A percentile compares a stretch with the other conserved stretches of the same genome.
Conservation (phyloP, 2,888 invertebrate species). For the Strigamia maritima region DNA sequence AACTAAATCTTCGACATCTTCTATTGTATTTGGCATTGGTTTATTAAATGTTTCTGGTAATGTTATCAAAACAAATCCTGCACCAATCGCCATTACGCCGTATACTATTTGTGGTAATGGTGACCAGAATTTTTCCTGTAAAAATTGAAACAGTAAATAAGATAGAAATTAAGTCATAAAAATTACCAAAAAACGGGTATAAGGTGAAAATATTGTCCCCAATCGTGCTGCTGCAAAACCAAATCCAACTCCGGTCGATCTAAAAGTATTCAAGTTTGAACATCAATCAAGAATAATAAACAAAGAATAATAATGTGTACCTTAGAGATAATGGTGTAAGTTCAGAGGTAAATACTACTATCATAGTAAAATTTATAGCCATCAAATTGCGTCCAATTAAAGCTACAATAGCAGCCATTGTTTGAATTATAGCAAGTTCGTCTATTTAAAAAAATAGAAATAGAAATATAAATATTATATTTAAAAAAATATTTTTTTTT, state of each 20-base stretch:
- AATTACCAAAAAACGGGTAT: not conserved
- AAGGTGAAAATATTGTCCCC: slow-evolving; percentile 31
- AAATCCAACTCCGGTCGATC: slow-evolving; percentile 37
- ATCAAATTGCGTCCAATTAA: slow-evolving; percentile 34
- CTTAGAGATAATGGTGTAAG: slow-evolving; percentile 1
- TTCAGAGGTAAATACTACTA: slow-evolving; percentile 21
- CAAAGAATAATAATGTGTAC: not conserved
- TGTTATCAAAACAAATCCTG: not conserved
- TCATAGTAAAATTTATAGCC: slow-evolving; percentile 35
- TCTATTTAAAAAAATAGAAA: not conserved
- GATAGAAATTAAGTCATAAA: not conserved
- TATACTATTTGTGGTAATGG: slow-evolving; percentile 12
- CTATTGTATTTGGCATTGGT: slow-evolving; percentile 38
- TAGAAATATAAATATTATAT: no score
- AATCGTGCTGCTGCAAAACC: slow-evolving; percentile 35
- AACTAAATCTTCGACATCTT: slow-evolving; percentile 31
- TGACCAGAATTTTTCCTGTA: not conserved
- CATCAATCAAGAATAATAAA: not conserved
- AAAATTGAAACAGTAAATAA: not conserved
- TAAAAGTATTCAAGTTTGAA: not conserved
- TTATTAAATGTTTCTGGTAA: slow-evolving; percentile 37
- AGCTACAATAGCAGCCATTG: not conserved
- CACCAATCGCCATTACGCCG: slow-evolving; percentile 21
- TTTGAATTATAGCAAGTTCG: not conserved
- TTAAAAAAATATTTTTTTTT: no score